Percentiles rank a stretch among this genome's conserved stretches.
These are phyloP conservation scores for Eospalax fontanierii DNA, from an alignment of 2,797 vertebrate genomes.

Conservation along the genomic window DNA sequence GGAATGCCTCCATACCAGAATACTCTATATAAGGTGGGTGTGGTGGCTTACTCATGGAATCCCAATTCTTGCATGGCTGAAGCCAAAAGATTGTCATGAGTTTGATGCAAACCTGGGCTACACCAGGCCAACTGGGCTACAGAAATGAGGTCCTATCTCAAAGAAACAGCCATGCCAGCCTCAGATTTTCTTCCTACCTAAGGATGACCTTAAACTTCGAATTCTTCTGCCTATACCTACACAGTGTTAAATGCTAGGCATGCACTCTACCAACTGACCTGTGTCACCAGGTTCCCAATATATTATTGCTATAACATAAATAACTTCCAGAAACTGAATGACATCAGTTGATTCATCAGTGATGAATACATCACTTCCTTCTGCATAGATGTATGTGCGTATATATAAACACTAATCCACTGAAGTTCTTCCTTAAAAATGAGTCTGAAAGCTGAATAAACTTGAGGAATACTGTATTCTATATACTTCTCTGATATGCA, in stretches of 20 bases:
- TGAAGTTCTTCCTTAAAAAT: slow-evolving; percentile 3
- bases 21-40: background rate
- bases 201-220: background rate
- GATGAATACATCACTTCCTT: too few species aligned
- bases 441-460: background rate
- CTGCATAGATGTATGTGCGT: slow-evolving; percentile 27
- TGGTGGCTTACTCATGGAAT: background rate
- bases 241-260: background rate
- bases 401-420: slow-evolving; percentile 25
- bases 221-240: background rate
- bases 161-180: background rate
- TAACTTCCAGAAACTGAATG: slow-evolving; percentile 36
- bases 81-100: background rate
- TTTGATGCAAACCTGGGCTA: background rate
- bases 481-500: background rate
- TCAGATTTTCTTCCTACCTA: background rate
- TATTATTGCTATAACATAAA: slow-evolving; percentile 10
- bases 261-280: background rate
- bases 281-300: background rate
- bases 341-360: too few species aligned
- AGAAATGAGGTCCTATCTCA: background rate
- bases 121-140: background rate
- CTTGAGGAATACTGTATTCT: slow-evolving; percentile 38
- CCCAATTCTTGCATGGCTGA: background rate
- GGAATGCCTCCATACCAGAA: slow-evolving; percentile 47